Evolutionary conservation across 2,797 vertebrate genomes (phyloP).

Genomic region (Muraenolepis orangiensis): DNA sequence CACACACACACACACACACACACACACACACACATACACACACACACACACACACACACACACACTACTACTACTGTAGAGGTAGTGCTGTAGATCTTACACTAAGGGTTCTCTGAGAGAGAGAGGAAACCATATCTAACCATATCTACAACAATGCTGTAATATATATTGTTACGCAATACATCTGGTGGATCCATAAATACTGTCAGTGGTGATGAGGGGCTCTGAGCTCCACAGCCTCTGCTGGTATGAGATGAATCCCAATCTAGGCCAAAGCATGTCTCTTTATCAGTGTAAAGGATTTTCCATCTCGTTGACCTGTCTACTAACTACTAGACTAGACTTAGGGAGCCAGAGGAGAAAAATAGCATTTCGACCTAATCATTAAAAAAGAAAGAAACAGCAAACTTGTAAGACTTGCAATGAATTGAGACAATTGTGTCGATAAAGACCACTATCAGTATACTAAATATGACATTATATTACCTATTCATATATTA

Average conservation of each 20-base stretch:
- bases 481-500: not conserved
- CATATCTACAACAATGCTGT: not conserved
- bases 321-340: not conserved
- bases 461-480: not conserved
- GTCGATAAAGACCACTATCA: no score
- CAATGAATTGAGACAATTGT: no score
- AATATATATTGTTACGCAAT: not conserved
- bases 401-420: no score
- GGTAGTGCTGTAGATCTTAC: no score
- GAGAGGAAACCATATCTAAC: no score
- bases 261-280: not conserved
- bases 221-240: not conserved
- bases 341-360: not conserved
- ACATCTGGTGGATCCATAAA: not conserved
- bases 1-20: slow-evolving; percentile 8
- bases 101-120: not conserved
- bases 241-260: not conserved
- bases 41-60: not conserved
- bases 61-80: not conserved
- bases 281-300: not conserved
- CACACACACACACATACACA: slow-evolving; percentile 11
- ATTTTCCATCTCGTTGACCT: not conserved
- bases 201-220: not conserved
- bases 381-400: no score
- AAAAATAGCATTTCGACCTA: not conserved